phyloP scores from a whole-genome alignment of 1,140 invertebrate species.

The Capitella teleta region DNA sequence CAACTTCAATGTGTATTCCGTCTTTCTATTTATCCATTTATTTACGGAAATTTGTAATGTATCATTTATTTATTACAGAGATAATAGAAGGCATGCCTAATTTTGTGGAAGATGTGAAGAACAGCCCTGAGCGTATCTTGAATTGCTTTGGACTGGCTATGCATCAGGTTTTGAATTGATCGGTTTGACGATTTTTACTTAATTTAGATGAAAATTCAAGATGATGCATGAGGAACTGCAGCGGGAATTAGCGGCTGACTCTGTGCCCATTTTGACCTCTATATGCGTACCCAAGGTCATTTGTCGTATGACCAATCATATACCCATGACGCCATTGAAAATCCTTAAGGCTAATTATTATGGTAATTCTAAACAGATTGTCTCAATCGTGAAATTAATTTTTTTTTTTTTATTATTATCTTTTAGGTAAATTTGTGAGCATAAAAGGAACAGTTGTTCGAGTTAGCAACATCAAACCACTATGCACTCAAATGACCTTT shows the following conservation, averaged over 20 bases:
- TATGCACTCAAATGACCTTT: conserved; percentile 69
- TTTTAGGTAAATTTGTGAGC: conserved; percentile 66
- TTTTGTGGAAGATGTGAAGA: conserved; percentile 54
- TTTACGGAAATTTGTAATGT: neutral
- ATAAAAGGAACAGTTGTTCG: conserved; percentile 76
- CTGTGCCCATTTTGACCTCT: conserved; percentile 12
- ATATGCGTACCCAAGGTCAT: conserved; percentile 45
- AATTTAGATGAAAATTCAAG: conserved; percentile 1
- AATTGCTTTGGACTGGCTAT: conserved; percentile 59
- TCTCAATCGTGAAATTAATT: neutral
- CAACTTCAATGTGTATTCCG: neutral
- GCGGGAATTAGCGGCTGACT: neutral
- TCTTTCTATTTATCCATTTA: neutral
- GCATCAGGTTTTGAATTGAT: conserved; percentile 50
- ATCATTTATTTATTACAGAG: neutral
- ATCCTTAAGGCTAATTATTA: conserved; percentile 66
- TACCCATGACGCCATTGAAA: conserved; percentile 55
- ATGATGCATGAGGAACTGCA: conserved; percentile 9
- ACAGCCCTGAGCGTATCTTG: conserved; percentile 53
- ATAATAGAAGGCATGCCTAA: conserved; percentile 45
- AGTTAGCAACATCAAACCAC: conserved; percentile 61
- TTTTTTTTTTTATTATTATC: conserved; percentile 8
- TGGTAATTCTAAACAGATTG: conserved; percentile 46
- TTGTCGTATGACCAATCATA: conserved; percentile 59
- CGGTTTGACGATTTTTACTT: neutral